Percentiles rank a stretch among this genome's conserved stretches.
These are phyloP conservation scores for Chauna torquata DNA, from an alignment of 2,113 vertebrate species.

Conservation along the genomic window DNA sequence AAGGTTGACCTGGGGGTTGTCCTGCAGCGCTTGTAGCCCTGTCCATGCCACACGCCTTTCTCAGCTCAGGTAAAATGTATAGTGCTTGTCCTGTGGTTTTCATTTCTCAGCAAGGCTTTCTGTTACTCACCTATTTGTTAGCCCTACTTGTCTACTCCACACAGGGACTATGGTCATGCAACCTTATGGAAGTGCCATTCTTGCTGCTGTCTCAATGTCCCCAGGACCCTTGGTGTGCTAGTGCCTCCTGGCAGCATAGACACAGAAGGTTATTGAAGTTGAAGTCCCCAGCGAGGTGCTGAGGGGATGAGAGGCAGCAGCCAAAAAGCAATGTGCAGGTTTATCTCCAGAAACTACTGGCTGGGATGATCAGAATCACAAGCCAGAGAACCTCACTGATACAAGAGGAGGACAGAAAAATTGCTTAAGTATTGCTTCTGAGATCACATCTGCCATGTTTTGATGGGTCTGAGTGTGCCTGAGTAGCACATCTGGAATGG, in stretches of 20 bases:
- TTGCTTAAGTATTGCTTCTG: not conserved
- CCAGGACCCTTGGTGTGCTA: not conserved
- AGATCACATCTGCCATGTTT: not conserved
- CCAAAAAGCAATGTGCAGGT: not conserved
- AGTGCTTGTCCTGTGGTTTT: too few relatives aligned
- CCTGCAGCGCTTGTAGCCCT: not conserved
- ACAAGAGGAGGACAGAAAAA: not conserved
- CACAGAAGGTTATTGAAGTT: too few relatives aligned
- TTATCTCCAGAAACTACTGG: not conserved
- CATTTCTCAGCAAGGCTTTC: not conserved
- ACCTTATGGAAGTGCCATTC: not conserved
- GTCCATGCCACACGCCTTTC: not conserved
- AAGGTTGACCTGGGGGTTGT: not conserved
- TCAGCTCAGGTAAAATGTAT: too few relatives aligned
- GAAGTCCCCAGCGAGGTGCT: accelerated
- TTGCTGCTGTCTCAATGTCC: not conserved
- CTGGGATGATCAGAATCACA: not conserved
- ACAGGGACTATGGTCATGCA: not conserved
- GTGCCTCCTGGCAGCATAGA: not conserved
- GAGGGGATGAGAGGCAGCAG: not conserved
- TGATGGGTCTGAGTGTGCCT: not conserved
- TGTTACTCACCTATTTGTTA: not conserved
- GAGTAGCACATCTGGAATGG: not conserved
- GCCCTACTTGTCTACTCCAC: not conserved
- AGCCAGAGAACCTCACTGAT: not conserved